Evolutionary conservation across 1,140 invertebrate species (phyloP), one percentile per base, ranked within the genome.

Genomic region (Atta cephalotes): DNA sequence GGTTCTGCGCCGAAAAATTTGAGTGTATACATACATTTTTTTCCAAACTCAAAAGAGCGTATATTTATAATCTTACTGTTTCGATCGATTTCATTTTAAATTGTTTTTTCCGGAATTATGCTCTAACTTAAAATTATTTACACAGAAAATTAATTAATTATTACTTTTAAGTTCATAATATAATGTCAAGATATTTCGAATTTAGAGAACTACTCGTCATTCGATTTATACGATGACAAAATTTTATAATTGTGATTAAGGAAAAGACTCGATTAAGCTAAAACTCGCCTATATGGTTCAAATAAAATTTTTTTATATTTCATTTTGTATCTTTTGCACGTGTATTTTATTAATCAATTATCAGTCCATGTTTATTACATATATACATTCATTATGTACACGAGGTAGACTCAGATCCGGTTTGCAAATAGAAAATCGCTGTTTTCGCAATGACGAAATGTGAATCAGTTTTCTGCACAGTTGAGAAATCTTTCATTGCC

Each of bases 281-380:
- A 78, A 45, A 39, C 51, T 79, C 60, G 35, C 60, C 72, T 79
- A 85, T 86, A 65, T 14, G 53, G 80, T 85, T 86, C 14, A 80
- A 86, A 85, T 85, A 79, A 85, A 85, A 45, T 81, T 39, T 39
- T 70, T 86, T 86, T 71, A 79, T 70, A 80, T 86, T 86, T 80
- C n/a, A 86, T 80, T 86, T 68, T 16, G 39, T 25, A 25, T 60
- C 56, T 65, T 7, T 49, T 72, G 12, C 66, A 68, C 25, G 31
- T 31, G n/a, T 65, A 72, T 45, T 84, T 85, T 74, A 45, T 70
- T 68, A 53, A 68, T 80, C 14, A 16, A 21, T 53, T 2, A 53
- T 82, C 12, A 72, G 18, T 74, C 16, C 35, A 62, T 6, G 45
- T 14, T 51, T 18, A 63, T 65, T 12, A 49, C n/a, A 62, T 21